Percentiles rank a stretch among this genome's conserved stretches.
phyloP scores from a whole-genome alignment of 2,888 invertebrate species.

The Spodoptera exigua region DNA sequence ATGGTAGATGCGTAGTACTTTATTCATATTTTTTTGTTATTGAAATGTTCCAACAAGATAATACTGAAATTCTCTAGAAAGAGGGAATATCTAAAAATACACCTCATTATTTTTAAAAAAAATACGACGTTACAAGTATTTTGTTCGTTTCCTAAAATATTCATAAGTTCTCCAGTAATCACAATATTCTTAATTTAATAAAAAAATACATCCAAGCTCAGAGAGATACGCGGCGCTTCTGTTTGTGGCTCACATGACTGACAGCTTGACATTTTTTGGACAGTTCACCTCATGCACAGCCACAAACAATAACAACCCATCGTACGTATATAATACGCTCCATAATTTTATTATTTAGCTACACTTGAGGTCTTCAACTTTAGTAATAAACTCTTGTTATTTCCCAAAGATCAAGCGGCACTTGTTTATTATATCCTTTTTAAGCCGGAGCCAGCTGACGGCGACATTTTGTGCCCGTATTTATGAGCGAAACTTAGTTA shows the following conservation, averaged over 20 bases:
- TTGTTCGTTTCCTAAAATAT: background rate
- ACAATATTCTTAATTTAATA: slow-evolving; percentile 10
- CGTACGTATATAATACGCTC: slow-evolving; percentile 57
- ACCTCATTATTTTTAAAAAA: too few species aligned
- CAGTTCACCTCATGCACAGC: slow-evolving; percentile 19
- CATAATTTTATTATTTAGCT: slow-evolving; percentile 29
- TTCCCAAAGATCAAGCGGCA: slow-evolving; percentile 56
- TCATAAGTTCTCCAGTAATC: background rate
- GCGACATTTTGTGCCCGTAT: slow-evolving; percentile 61
- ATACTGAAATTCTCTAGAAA: too few species aligned
- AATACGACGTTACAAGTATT: background rate
- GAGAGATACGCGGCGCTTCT: slow-evolving; percentile 44
- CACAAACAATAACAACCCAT: slow-evolving; percentile 2
- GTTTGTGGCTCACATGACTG: slow-evolving; percentile 65
- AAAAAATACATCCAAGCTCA: slow-evolving; percentile 15
- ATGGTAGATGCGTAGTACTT: too few species aligned
- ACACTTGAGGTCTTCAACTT: slow-evolving; percentile 43
- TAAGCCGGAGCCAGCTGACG: slow-evolving; percentile 62
- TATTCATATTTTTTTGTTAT: too few species aligned
- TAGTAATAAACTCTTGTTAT: slow-evolving; percentile 58
- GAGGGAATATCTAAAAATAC: too few species aligned
- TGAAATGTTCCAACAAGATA: too few species aligned
- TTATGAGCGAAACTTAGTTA: slow-evolving; percentile 65
- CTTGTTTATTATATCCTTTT: slow-evolving; percentile 63
- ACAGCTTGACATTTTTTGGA: slow-evolving; percentile 73